phyloP scores from a whole-genome alignment of 2,888 invertebrate genomes.

The Clostera curtula region DNA sequence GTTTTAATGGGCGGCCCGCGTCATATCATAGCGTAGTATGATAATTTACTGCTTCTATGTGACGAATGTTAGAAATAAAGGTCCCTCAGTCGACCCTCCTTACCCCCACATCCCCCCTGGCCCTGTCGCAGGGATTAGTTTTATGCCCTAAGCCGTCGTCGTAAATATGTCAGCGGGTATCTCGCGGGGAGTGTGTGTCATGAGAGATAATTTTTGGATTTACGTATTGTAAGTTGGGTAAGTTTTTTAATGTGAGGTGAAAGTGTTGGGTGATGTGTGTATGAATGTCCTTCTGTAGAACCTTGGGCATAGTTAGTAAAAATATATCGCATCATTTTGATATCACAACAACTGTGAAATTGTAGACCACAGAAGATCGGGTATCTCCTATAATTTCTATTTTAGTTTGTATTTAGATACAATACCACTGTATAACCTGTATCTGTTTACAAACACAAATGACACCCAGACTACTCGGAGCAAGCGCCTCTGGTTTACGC shows the following conservation, averaged over 20 bases:
- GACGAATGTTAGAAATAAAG: slow-evolving; percentile 77
- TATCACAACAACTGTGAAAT: too few species aligned
- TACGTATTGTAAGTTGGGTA: slow-evolving; percentile 37
- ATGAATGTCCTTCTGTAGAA: too few species aligned
- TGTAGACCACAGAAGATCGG: too few species aligned
- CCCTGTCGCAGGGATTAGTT: slow-evolving; percentile 61
- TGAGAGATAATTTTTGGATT: slow-evolving; percentile 68
- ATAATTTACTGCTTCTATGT: slow-evolving; percentile 76
- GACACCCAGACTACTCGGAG: too few species aligned
- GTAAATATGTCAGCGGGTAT: slow-evolving; percentile 72
- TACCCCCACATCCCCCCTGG: slow-evolving; percentile 19
- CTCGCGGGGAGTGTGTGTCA: slow-evolving; percentile 51
- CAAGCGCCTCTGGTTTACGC: too few species aligned
- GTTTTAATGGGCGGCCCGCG: slow-evolving; percentile 76
- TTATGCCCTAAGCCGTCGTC: slow-evolving; percentile 66
- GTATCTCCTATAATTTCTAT: too few species aligned
- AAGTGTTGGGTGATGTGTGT: slow-evolving; percentile 6
- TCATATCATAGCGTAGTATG: slow-evolving; percentile 76
- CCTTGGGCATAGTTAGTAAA: too few species aligned
- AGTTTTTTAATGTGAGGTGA: slow-evolving; percentile 8
- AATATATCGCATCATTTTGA: too few species aligned
- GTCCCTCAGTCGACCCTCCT: slow-evolving; percentile 45
- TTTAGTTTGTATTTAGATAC: too few species aligned
- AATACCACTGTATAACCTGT: too few species aligned
- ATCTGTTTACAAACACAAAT: too few species aligned